These are phyloP conservation scores for Halocynthia roretzi DNA, from an alignment of 23 tunicate species.

Conservation along the genomic window DNA sequence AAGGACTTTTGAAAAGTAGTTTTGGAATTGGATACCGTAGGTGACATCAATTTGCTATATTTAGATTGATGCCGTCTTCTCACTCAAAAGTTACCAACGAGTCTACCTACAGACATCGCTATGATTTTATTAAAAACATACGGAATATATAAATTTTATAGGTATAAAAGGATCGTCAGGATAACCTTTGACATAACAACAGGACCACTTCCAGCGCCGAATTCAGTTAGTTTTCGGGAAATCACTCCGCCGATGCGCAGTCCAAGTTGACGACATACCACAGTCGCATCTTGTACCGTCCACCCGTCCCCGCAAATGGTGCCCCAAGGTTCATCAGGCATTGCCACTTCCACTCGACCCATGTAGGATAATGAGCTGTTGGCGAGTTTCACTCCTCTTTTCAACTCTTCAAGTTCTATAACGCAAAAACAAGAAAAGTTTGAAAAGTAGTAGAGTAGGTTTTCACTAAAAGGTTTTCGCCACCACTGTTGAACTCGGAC, in stretches of 20 bases:
- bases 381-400: slow-evolving; percentile 30
- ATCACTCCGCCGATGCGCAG: slow-evolving; percentile 69
- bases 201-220: slow-evolving; percentile 60
- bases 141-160: too few species aligned
- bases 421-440: background rate
- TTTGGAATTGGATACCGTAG: too few species aligned
- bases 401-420: background rate
- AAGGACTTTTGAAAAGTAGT: too few species aligned
- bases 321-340: slow-evolving; percentile 64
- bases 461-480: too few species aligned
- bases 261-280: slow-evolving; percentile 85
- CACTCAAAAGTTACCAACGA: background rate
- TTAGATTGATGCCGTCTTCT: background rate
- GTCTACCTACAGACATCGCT: too few species aligned
- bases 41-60: background rate
- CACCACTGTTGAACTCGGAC: too few species aligned
- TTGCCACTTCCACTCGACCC: slow-evolving; percentile 81
- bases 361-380: slow-evolving; percentile 66
- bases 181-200: slow-evolving; percentile 61
- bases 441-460: too few species aligned
- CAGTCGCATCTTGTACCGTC: slow-evolving; percentile 73
- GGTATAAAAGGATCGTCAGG: background rate
- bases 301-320: slow-evolving; percentile 78
- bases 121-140: too few species aligned
- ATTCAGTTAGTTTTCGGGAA: slow-evolving; percentile 45